Percentiles rank a stretch among this genome's conserved stretches.
Evolutionary conservation across 2,797 vertebrate genomes (phyloP).

Genomic region (Phrynocephalus vlangalii): DNA sequence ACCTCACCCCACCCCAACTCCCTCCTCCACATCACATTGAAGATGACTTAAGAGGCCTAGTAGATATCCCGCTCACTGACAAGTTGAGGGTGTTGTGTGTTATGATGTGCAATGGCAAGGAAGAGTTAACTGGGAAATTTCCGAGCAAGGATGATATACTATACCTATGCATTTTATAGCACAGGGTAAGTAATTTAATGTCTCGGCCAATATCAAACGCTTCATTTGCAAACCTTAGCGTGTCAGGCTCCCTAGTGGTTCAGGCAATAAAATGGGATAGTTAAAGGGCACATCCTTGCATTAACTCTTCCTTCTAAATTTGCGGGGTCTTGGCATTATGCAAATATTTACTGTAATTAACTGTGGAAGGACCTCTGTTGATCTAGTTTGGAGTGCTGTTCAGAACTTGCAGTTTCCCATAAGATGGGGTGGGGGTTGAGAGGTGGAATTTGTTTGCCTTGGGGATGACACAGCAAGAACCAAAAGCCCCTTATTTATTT

Average conservation of each 20-base stretch:
- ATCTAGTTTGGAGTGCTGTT: constrained; percentile 70
- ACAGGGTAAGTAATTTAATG: constrained; percentile 79
- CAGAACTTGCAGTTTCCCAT: constrained; percentile 54
- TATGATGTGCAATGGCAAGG: constrained; percentile 31
- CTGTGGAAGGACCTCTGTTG: constrained; percentile 75
- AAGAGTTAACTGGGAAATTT: constrained; percentile 72
- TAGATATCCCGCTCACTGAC: not conserved
- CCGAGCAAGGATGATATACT: constrained; percentile 72
- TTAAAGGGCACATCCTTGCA: constrained; percentile 82
- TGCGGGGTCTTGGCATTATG: constrained; percentile 73
- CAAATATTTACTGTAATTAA: constrained; percentile 85
- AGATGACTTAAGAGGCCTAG: not conserved
- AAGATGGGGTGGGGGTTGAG: constrained; percentile 36
- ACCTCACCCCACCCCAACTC: too few relatives aligned
- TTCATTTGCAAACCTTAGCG: constrained; percentile 82
- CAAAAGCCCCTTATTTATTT: too few relatives aligned
- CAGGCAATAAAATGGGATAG: constrained; percentile 80
- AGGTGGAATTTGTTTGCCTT: constrained; percentile 29
- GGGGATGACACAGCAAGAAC: not conserved
- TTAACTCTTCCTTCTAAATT: constrained; percentile 80
- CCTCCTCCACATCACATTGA: not conserved
- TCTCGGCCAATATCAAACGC: constrained; percentile 81
- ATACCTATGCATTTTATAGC: constrained; percentile 77
- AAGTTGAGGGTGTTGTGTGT: constrained; percentile 20
- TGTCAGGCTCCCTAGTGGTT: constrained; percentile 76